Evolutionary conservation across 1,140 invertebrate genomes (phyloP).

Genomic region (Aphelinus certus): DNA sequence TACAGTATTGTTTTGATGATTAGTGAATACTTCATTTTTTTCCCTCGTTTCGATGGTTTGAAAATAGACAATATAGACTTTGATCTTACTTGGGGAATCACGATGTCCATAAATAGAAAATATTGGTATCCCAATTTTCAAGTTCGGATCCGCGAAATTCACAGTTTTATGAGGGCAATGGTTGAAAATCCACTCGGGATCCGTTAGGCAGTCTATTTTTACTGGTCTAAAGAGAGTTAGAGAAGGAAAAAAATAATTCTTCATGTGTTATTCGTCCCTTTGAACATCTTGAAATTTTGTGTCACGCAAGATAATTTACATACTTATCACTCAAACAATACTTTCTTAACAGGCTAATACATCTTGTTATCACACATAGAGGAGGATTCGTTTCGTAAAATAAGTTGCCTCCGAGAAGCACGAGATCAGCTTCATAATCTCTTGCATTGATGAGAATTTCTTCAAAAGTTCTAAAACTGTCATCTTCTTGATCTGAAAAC

Average conservation of each 20-base stretch:
- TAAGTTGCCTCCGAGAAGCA: conserved; percentile 91
- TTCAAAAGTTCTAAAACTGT: conserved; percentile 95
- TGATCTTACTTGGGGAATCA: conserved; percentile 86
- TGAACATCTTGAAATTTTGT: neutral
- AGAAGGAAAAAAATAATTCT: conserved; percentile 22
- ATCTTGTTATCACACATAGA: conserved; percentile 76
- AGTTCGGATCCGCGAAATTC: conserved; percentile 95
- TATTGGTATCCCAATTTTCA: conserved; percentile 90
- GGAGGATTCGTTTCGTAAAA: conserved; percentile 90
- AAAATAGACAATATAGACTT: conserved; percentile 7
- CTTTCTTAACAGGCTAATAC: conserved; percentile 80
- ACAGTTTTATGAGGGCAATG: conserved; percentile 69
- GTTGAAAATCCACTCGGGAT: conserved; percentile 65
- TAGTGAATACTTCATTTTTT: neutral
- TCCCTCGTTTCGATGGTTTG: too few relatives aligned
- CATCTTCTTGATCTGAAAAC: conserved; percentile 70
- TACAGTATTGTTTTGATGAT: conserved; percentile 50
- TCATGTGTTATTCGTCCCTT: too few relatives aligned
- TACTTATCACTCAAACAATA: conserved; percentile 78
- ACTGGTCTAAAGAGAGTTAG: conserved; percentile 62
- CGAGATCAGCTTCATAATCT: conserved; percentile 84
- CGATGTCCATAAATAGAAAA: conserved; percentile 96
- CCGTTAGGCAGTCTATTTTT: conserved; percentile 69
- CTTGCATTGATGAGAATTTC: conserved; percentile 89
- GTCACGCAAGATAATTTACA: conserved; percentile 2